Evolutionary conservation across 2,888 invertebrate species (phyloP), one percentile per base, ranked within the genome.

Genomic region (Thymelicus sylvestris): DNA sequence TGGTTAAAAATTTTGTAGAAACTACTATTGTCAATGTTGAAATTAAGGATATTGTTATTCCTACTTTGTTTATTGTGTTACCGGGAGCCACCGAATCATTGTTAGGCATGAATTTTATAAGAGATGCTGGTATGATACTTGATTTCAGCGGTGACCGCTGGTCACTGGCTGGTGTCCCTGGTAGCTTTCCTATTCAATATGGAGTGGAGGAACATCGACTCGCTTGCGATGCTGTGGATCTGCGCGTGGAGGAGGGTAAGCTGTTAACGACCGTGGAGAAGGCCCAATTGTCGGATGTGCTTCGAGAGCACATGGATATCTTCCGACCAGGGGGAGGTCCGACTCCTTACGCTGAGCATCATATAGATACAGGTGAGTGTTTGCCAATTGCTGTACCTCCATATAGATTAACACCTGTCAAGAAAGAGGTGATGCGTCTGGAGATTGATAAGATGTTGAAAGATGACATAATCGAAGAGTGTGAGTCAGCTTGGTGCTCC

Each of bases 401-500:
- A 0, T 77, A 77, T 67, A 69, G 74, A 13, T 0, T 75, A 19
- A 66, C 75, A 8, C 69, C 77, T 38, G 69, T 74, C 4, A 74
- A 73, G 65, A 75, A 74, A 31, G 74, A 67, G 10, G 59, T 76
- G 0, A 74, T 78, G 64, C 15, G 41, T 0, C 41, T 39, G 10
- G 74, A 86, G 72, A 63, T 87, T 0, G 79, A 80, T 7, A 71
- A 75, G 62, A 81, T 86, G 82, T 62, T 85, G 2, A 50, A 76
- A 5, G 77, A 82, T 6, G 82, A 75, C 0, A 76, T 88, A 0
- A 84, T 87, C 0, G 85, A 87, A 71, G 83, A 85, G 57, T 81
- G 82, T 64, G 85, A 86, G 66, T 85, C 84, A 0, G 79, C 84
- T 3, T 88, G 85, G 85, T 75, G 81, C 1, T 77, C 84, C 6